Evolutionary conservation across 2,888 invertebrate species (phyloP), one percentile per base, ranked within the genome.

Genomic region (Entomobrya proxima): DNA sequence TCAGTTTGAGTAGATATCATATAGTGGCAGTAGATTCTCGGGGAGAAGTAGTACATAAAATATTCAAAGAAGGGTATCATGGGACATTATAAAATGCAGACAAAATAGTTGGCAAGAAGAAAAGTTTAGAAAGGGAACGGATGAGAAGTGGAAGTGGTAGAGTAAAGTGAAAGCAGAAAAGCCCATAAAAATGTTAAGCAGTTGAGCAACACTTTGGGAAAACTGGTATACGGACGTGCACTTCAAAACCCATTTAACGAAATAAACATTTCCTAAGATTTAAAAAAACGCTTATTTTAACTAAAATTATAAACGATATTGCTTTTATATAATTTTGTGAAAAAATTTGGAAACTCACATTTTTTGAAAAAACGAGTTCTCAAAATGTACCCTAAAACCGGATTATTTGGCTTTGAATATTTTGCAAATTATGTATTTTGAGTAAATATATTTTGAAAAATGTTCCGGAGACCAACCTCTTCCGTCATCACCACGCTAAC

Each of bases 121-220:
- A 15, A 15, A 55, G 55, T 55, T 44, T 44, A 44, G 4, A 44
- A 50, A 13, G 47, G n/a, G 47, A 11, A n/a, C 11, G 15, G 47
- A 47, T 15, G 9, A 44, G 4, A 44, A 50, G 15, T 11, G n/a
- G 47, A 11, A n/a, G n/a, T 3, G 47, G n/a, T 15, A 2, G 11
- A 55, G 61, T 61, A 61, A 61, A 61, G 61, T 32, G 61, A 61
- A 61, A 61, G 61, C 32, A 27, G 30, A 61, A 61, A 55, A 61
- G 30, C 32, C 50, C 50, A 50, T 50, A 50, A 50, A n/a, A 50
- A 50, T 50, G 50, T 18, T 18, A 21, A 50, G 50, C 50, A 50
- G 4, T 50, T 50, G 5, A 50, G 2, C 44, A 44, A 44, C 44
- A 15, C n/a, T n/a, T n/a, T n/a, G n/a, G n/a, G n/a, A n/a, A n/a